A percentile compares a stretch with the other conserved stretches of the same genome.
These are phyloP conservation scores for Mustela nigripes DNA, from an alignment of 2,113 vertebrate genomes.

Conservation along the genomic window DNA sequence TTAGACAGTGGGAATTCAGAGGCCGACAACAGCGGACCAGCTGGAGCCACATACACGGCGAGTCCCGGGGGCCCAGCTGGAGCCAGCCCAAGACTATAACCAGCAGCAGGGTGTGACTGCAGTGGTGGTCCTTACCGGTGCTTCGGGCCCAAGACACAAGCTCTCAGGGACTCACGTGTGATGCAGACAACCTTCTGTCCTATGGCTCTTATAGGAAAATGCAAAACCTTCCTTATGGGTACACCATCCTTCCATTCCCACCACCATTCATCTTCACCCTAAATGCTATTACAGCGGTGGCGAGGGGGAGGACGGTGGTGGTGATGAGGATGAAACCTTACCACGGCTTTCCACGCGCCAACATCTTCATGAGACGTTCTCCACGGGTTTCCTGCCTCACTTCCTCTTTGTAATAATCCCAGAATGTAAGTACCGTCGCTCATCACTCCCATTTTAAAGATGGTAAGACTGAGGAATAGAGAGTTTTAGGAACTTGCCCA, in stretches of 20 bases:
- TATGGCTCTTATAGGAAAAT: not conserved
- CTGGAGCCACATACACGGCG: not conserved
- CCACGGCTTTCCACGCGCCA: not conserved
- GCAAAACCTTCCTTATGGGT: not conserved
- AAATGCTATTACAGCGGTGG: not conserved
- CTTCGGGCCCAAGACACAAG: not conserved
- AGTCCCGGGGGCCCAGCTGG: not conserved
- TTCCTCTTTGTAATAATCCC: not conserved
- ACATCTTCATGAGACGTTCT: not conserved
- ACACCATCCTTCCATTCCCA: not conserved
- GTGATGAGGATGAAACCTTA: not conserved
- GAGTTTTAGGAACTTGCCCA: not conserved
- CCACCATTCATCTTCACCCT: not conserved
- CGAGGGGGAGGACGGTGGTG: rapidly evolving
- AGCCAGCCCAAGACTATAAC: not conserved
- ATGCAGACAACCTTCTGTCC: not conserved
- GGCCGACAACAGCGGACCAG: not conserved
- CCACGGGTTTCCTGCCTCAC: not conserved
- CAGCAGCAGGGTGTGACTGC: not conserved
- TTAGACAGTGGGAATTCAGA: not conserved
- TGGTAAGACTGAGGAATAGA: not conserved
- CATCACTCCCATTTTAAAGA: not conserved
- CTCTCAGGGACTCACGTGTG: not conserved
- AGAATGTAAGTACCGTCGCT: not conserved
- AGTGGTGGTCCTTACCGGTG: rapidly evolving